Percentiles rank a stretch among this genome's conserved stretches.
These are phyloP conservation scores for Sciurus vulgaris DNA, from an alignment of 2,797 vertebrate genomes.

Conservation along the genomic window DNA sequence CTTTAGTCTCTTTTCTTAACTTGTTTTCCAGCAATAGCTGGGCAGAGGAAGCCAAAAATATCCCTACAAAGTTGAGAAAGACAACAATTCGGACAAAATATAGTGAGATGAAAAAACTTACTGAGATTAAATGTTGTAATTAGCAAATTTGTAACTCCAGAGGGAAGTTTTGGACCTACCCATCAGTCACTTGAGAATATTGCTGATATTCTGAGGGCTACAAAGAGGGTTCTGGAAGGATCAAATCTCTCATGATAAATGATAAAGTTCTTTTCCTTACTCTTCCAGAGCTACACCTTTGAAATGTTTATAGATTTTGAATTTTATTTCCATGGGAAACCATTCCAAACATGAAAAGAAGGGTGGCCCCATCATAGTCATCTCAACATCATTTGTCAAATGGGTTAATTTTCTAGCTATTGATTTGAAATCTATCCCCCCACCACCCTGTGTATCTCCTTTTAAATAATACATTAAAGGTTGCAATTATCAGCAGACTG, in stretches of 20 bases:
- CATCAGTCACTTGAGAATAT: neutral
- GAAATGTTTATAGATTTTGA: neutral
- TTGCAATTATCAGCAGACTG: neutral
- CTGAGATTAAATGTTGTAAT: neutral
- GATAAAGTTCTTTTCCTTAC: neutral
- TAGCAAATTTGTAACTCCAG: neutral
- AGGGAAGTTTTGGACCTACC: neutral
- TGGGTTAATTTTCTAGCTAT: neutral
- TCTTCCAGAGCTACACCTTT: neutral
- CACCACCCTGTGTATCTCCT: neutral
- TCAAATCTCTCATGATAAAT: neutral
- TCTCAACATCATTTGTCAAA: neutral
- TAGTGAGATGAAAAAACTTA: neutral
- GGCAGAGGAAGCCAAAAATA: neutral
- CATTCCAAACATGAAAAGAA: neutral
- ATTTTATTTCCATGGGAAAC: neutral
- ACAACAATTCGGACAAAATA: neutral
- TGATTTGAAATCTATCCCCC: neutral
- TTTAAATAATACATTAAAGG: neutral
- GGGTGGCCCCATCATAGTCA: neutral
- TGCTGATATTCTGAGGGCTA: neutral
- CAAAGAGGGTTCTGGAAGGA: neutral
- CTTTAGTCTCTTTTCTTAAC: neutral
- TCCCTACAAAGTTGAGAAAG: neutral
- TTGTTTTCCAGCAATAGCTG: slow-evolving; percentile 25